These are phyloP conservation scores for Stigmatopora argus DNA, from an alignment of 2,113 vertebrate species.

Conservation along the genomic window DNA sequence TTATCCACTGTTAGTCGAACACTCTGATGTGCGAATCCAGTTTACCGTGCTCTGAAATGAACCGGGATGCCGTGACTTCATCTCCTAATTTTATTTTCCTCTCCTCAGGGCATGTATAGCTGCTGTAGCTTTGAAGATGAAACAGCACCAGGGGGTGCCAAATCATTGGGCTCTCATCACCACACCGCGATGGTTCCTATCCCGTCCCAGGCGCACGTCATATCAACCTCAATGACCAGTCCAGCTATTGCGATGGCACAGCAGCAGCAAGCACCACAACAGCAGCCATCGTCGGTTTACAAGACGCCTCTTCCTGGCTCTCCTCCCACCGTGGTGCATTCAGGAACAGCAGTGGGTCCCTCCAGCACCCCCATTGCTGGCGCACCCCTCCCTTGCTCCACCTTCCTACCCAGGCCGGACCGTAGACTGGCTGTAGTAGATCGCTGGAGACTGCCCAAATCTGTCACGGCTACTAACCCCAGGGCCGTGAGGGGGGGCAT, in stretches of 20 bases:
- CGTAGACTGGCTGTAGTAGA: slow-evolving; percentile 78
- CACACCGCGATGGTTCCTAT: slow-evolving; percentile 65
- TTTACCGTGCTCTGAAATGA: background rate
- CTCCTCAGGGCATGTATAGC: slow-evolving; percentile 84
- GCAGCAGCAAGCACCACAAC: slow-evolving; percentile 70
- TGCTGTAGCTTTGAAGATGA: slow-evolving; percentile 87
- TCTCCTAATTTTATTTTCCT: slow-evolving; percentile 15
- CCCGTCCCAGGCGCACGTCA: slow-evolving; percentile 65
- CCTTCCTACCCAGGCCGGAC: slow-evolving; percentile 81
- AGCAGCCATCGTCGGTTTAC: slow-evolving; percentile 66
- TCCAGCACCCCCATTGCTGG: slow-evolving; percentile 72
- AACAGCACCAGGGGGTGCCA: slow-evolving; percentile 66
- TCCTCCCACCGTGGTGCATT: slow-evolving; percentile 75
- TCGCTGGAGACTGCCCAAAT: slow-evolving; percentile 83
- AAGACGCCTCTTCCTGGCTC: slow-evolving; percentile 73
- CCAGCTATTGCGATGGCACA: slow-evolving; percentile 67
- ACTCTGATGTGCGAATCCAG: background rate
- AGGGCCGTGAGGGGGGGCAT: slow-evolving; percentile 68
- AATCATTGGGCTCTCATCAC: slow-evolving; percentile 67
- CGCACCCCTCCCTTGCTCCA: slow-evolving; percentile 78
- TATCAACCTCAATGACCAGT: slow-evolving; percentile 63
- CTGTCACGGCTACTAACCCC: slow-evolving; percentile 70
- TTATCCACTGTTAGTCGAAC: background rate
- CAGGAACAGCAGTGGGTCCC: slow-evolving; percentile 74
- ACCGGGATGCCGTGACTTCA: background rate